phyloP scores from a whole-genome alignment of 2,888 invertebrate genomes.

The Pachycephus smyrnensis region DNA sequence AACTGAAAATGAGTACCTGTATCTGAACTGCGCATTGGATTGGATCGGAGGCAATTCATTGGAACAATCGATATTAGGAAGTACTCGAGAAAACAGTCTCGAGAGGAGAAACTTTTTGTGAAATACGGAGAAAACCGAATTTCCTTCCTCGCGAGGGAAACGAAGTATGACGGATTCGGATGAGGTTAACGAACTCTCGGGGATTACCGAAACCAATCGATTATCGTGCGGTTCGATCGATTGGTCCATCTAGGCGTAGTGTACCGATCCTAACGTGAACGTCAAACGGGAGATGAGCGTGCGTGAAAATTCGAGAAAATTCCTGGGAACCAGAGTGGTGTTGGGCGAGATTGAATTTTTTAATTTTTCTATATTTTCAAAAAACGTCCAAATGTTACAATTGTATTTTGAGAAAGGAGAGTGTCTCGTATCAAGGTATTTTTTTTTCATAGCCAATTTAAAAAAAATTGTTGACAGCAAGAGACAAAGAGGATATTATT shows the following conservation, averaged over 20 bases:
- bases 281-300: neutral
- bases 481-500: neutral
- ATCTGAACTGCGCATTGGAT: too few species aligned
- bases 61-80: neutral
- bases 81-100: neutral
- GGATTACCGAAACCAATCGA: neutral
- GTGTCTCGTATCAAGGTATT: neutral
- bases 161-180: neutral
- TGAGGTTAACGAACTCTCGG: neutral
- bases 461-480: too few species aligned
- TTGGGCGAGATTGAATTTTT: neutral
- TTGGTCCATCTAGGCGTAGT: neutral
- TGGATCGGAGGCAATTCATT: neutral
- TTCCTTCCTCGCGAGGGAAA: neutral
- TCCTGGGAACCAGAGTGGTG: neutral
- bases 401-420: neutral
- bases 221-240: neutral
- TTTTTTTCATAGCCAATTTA: neutral
- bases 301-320: neutral
- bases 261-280: neutral
- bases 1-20: too few species aligned
- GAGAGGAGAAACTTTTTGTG: neutral
- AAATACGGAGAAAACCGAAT: neutral
- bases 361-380: neutral
- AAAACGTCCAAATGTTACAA: neutral